Evolutionary conservation across 2,113 vertebrate genomes (phyloP).

Genomic region (Neodon shergylaensis): DNA sequence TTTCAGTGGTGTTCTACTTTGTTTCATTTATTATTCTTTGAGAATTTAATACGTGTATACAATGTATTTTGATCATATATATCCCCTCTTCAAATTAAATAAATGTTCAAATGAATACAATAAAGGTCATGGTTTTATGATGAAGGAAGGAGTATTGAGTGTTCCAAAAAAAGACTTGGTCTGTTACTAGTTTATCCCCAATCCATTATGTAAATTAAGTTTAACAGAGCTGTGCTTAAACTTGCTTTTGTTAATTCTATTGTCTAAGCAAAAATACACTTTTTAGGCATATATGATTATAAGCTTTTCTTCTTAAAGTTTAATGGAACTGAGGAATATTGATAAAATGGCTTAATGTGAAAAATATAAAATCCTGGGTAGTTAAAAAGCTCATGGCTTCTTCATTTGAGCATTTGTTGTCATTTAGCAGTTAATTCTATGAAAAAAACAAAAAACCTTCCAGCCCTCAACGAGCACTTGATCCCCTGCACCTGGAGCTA

Average conservation of each 20-base stretch:
- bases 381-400: neutral
- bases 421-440: neutral
- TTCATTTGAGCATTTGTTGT: neutral
- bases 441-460: neutral
- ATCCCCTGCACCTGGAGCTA: neutral
- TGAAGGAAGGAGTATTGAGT: neutral
- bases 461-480: neutral
- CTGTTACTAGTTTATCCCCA: neutral
- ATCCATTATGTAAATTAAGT: neutral
- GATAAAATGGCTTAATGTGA: slow-evolving; percentile 41
- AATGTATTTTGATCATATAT: neutral
- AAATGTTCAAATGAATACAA: neutral
- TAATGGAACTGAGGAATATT: neutral
- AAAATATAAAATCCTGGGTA: neutral
- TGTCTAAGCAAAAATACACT: slow-evolving; percentile 10
- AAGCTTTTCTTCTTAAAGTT: slow-evolving; percentile 7
- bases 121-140: slow-evolving; percentile 32
- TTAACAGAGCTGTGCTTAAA: slow-evolving; percentile 1
- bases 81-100: neutral
- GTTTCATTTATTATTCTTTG: neutral
- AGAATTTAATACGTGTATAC: neutral
- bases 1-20: neutral
- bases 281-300: neutral
- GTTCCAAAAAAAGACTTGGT: neutral
- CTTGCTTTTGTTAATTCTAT: neutral